Evolutionary conservation across 2,888 invertebrate species (phyloP).

Genomic region (Thecocarcelia acutangulata): DNA sequence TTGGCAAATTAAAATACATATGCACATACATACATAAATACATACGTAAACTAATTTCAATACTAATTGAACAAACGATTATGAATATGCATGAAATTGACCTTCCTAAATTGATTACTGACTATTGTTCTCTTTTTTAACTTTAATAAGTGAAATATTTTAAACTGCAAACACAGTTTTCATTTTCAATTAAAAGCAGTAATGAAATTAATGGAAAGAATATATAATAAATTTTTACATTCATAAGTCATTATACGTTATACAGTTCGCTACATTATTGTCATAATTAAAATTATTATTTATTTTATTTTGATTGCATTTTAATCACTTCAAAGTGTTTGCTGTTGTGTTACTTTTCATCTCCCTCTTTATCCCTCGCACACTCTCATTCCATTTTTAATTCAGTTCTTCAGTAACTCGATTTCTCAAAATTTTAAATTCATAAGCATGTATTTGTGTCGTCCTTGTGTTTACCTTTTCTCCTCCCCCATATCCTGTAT

Average conservation of each 20-base stretch:
- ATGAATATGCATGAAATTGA: slow-evolving; percentile 10
- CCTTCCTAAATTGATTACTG: background rate
- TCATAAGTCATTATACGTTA: background rate
- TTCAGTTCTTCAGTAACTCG: slow-evolving; percentile 17
- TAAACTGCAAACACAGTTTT: background rate
- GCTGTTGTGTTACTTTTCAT: slow-evolving; percentile 45
- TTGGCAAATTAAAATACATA: slow-evolving; percentile 32
- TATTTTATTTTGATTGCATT: slow-evolving; percentile 18
- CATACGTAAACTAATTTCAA: background rate
- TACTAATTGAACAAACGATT: background rate
- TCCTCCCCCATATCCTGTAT: background rate
- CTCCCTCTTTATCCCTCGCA: background rate
- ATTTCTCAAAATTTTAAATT: slow-evolving; percentile 7
- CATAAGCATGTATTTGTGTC: slow-evolving; percentile 50
- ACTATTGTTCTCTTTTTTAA: background rate
- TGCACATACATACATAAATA: too few species aligned
- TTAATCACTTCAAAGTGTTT: slow-evolving; percentile 41
- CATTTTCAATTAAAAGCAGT: slow-evolving; percentile 26
- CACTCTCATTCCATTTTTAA: slow-evolving; percentile 17
- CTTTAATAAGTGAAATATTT: background rate
- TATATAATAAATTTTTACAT: background rate
- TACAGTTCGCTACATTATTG: background rate
- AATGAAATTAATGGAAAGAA: slow-evolving; percentile 15
- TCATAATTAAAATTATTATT: slow-evolving; percentile 29
- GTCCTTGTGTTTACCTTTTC: slow-evolving; percentile 22